Base-by-base conservation (phyloP, 1,140 invertebrate species). In the Lerema accius region DNA sequence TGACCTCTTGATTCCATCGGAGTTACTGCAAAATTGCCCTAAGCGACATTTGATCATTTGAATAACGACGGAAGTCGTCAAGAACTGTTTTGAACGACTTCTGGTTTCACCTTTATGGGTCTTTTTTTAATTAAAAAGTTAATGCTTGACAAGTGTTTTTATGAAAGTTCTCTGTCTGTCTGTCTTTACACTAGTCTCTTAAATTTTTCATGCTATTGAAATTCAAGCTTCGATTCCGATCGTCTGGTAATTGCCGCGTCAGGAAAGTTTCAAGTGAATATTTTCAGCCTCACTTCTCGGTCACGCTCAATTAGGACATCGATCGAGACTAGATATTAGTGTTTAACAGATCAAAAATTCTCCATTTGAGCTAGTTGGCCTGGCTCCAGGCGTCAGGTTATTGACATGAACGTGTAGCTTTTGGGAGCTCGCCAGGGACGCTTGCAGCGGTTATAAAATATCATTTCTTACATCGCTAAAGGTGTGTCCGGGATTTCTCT, bases 381-480 rank as follows among this genome's bases (percentile, higher is more conserved):
- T 28, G 13, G 3, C 4, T 62, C 58, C 64, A 69, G 62, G 23
- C 50, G 15, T 37, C 32, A 50, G 66, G 66, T 69, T 69, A 69
- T 69, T 69, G 66, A 69, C 66, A 69, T 55, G 59, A 43, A 61
- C 49, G 17, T 49, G 23, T 49, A 56, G 42, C 14, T 43, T 60
- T 66, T 63, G 63, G 63, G 55, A 56, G 43, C 10, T 39, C 19
- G 68, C 64, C 68, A 66, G 60, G 43, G 45, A 60, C 45, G 43
- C 45, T 13, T 45, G 51, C 51, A 69, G 53, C 16, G 51, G 37
- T 32, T 58, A 37, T 43, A 59, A 59, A 48, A 59, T 59, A 59
- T 59, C 42, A 59, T 46, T 64, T 62, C 62, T 45, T 13, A 59
- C 28, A 50, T 56, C 51, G 50, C 49, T 51, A 43, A 45, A 7